Base-by-base conservation (phyloP, 2,113 vertebrate genomes). In the Cettia cetti region DNA sequence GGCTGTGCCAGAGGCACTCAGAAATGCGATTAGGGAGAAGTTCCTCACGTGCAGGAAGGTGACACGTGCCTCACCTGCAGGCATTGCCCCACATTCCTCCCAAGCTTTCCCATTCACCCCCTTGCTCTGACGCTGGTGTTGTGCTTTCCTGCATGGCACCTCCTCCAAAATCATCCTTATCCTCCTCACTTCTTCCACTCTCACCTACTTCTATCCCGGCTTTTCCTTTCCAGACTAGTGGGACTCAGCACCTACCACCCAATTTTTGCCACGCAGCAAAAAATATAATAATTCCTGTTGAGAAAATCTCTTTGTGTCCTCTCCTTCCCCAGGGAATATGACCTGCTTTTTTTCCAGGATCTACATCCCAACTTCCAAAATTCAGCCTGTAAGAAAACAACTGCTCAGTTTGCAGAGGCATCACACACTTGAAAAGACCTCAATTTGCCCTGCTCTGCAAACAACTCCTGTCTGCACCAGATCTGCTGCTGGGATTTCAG, bases 11-110 rank as follows among this genome's bases (percentile, higher is more conserved):
- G 79, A 94, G 77, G 95, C 86, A 68, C 69, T 54, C 89, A 93
- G 82, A 63, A 39, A 93, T 76, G 88, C 76, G 95, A 68, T 95
- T 66, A 95, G 95, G 94, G 96, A 95, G 90, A 94, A 84, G 60
- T 85, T 95, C 77, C 86, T 93, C 84, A 59, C 54, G 35, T 82
- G 80, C 95, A 70, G 61, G 92, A 45, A 89, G 66, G 65, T 50
- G 35, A 24, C 40, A 61, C 35, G 6, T 20, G 7, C 92, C 90
- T 76, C 63, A 31, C 50, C 94, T 86, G 84, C 71, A 69, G 72
- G 28, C 77, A 76, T 7, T 94, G 85, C 74, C 82, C 75, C 79
- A 53, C 8, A 12, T 74, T 89, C 50, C 21, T 88, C 7, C 70
- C 90, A 64, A 72, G 89, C 68, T 90, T 95, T 89, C 92, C 82